Percentiles rank a stretch among this genome's conserved stretches.
phyloP scores from a whole-genome alignment of 2,888 invertebrate genomes.

The Strigamia crassipes region DNA sequence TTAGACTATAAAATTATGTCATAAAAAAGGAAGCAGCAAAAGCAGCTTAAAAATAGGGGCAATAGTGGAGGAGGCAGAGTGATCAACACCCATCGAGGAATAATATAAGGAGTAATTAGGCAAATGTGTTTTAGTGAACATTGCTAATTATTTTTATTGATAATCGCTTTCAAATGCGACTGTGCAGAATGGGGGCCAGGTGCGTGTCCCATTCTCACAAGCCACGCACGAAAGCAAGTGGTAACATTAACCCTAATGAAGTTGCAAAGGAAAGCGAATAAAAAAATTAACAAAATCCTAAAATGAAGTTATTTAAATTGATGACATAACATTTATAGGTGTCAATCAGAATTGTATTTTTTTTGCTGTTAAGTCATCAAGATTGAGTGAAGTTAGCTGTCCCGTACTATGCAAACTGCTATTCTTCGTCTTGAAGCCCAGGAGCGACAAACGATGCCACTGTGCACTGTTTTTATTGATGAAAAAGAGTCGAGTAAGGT shows the following conservation, averaged over 20 bases:
- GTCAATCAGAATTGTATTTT: too few relatives aligned
- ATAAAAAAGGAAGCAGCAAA: neutral
- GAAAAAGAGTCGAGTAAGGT: too few relatives aligned
- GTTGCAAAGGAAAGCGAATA: neutral
- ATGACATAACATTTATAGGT: too few relatives aligned
- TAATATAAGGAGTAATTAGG: constrained; percentile 10
- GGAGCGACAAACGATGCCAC: too few relatives aligned
- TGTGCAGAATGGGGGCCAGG: constrained; percentile 21
- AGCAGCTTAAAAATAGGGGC: neutral
- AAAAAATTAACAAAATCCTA: neutral
- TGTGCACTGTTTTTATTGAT: too few relatives aligned
- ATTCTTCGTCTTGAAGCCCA: too few relatives aligned
- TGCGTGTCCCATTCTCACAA: constrained; percentile 17
- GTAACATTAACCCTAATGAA: constrained; percentile 21
- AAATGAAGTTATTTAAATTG: neutral
- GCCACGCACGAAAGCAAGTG: constrained; percentile 16
- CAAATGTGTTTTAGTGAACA: constrained; percentile 21
- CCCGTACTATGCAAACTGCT: too few relatives aligned
- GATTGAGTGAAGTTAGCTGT: too few relatives aligned
- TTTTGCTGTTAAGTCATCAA: too few relatives aligned
- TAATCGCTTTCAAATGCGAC: neutral
- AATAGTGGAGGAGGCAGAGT: neutral
- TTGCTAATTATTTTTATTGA: constrained; percentile 21
- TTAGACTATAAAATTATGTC: constrained; percentile 8
- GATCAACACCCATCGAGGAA: constrained; percentile 2